Evolutionary conservation across 92 coral and sea anemone species (phyloP).

Genomic region (Epizoanthus scotinus): DNA sequence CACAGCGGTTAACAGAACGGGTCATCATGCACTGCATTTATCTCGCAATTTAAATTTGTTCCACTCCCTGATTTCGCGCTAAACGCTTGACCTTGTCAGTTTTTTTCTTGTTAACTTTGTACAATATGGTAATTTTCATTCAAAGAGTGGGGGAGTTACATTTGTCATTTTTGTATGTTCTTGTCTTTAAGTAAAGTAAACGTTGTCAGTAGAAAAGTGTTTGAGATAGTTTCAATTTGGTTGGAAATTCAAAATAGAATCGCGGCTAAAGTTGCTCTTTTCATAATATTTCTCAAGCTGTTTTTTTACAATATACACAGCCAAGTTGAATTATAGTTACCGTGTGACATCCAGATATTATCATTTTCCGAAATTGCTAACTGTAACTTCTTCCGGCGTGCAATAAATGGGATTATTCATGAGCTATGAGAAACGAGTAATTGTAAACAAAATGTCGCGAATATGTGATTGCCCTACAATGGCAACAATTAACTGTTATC

Average conservation of each 20-base stretch:
- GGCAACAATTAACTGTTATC: constrained; percentile 9
- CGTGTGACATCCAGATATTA: constrained; percentile 29
- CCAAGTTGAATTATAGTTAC: not conserved
- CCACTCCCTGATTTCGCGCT: not conserved
- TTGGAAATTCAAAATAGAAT: not conserved
- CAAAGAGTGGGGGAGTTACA: not conserved
- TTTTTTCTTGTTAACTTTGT: constrained; percentile 1
- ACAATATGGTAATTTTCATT: constrained; percentile 14
- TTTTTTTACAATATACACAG: not conserved
- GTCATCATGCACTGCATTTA: no score
- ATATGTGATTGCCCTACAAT: constrained; percentile 13
- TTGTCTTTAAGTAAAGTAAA: not conserved
- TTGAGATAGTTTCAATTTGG: not conserved
- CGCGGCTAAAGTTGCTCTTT: not conserved
- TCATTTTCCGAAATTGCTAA: not conserved
- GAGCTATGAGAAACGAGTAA: not conserved
- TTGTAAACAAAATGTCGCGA: constrained; percentile 30
- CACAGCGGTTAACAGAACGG: not conserved
- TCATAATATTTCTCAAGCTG: not conserved
- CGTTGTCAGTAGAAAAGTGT: not conserved
- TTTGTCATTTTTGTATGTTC: not conserved
- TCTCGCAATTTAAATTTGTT: not conserved
- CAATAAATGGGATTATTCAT: constrained; percentile 17
- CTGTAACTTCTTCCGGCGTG: constrained; percentile 4
- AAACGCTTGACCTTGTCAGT: constrained; percentile 19